Evolutionary conservation across 2,888 invertebrate species (phyloP).

Genomic region (Phoronis australis): DNA sequence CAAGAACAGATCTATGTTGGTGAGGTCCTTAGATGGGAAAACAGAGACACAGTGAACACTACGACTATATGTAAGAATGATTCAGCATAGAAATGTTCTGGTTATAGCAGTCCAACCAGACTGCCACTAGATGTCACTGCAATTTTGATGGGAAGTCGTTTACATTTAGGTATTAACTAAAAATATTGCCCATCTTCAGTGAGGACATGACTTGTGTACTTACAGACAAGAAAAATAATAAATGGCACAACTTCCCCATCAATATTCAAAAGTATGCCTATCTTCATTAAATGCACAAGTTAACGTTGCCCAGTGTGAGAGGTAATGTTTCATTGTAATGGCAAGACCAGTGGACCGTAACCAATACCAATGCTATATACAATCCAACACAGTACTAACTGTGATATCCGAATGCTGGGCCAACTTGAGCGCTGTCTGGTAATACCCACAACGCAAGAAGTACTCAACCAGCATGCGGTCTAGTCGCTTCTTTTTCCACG

Average conservation of each 20-base stretch:
- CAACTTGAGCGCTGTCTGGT: slow-evolving; percentile 84
- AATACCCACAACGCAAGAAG: slow-evolving; percentile 89
- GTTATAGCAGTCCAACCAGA: too few species aligned
- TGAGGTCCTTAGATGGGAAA: slow-evolving; percentile 63
- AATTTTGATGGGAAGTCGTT: not conserved
- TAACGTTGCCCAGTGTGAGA: too few species aligned
- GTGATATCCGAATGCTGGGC: slow-evolving; percentile 67
- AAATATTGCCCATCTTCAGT: too few species aligned
- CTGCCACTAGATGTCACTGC: too few species aligned
- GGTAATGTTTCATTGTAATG: too few species aligned
- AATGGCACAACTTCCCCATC: too few species aligned
- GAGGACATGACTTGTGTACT: not conserved
- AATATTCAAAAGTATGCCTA: too few species aligned
- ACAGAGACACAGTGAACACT: slow-evolving; percentile 3
- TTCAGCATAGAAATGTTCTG: too few species aligned
- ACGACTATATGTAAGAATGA: too few species aligned
- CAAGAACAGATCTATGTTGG: slow-evolving; percentile 72
- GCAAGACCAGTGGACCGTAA: too few species aligned
- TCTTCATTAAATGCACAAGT: not conserved
- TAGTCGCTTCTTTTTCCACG: slow-evolving; percentile 80
- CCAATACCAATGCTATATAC: not conserved
- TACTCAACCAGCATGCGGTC: slow-evolving; percentile 97
- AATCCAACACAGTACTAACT: slow-evolving; percentile 21
- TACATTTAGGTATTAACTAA: too few species aligned
- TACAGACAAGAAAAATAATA: too few species aligned